phyloP scores from a whole-genome alignment of 2,113 vertebrate genomes.

The Macroglossus sobrinus region DNA sequence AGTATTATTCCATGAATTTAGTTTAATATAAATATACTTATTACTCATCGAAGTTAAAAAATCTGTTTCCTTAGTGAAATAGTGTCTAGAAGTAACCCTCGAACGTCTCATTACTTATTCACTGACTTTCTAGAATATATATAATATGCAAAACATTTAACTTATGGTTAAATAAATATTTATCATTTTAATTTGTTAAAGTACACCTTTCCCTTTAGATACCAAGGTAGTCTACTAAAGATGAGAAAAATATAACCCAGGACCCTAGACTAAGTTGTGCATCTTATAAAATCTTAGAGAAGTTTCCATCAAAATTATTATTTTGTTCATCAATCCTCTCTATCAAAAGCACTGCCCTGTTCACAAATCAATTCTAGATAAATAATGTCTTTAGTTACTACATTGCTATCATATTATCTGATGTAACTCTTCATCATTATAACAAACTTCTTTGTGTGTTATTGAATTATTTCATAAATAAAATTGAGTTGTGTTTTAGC shows the following conservation, averaged over 20 bases:
- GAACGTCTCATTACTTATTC: neutral
- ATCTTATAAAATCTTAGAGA: neutral
- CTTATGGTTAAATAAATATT: neutral
- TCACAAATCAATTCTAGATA: conserved; percentile 64
- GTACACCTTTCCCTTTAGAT: neutral
- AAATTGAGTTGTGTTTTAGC: conserved; percentile 75
- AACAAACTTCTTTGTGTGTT: conserved; percentile 68
- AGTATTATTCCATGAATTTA: neutral
- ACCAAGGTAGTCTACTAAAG: neutral
- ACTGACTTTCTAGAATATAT: neutral
- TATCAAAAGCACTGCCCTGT: neutral
- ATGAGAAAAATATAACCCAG: neutral
- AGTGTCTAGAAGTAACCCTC: neutral
- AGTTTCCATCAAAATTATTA: neutral
- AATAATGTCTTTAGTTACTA: conserved; percentile 71
- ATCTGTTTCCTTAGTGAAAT: neutral
- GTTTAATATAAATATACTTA: conserved; percentile 9
- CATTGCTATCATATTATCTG: conserved; percentile 58
- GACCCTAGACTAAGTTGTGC: neutral
- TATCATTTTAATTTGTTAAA: neutral
- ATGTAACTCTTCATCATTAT: conserved; percentile 70
- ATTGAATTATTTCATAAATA: conserved; percentile 81
- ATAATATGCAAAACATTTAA: conserved; percentile 14
- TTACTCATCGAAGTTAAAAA: conserved; percentile 17
- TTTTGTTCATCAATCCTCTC: neutral